Conservation (phyloP, 1,140 invertebrate genomes). For the Schlechtendalia chinensis region DNA sequence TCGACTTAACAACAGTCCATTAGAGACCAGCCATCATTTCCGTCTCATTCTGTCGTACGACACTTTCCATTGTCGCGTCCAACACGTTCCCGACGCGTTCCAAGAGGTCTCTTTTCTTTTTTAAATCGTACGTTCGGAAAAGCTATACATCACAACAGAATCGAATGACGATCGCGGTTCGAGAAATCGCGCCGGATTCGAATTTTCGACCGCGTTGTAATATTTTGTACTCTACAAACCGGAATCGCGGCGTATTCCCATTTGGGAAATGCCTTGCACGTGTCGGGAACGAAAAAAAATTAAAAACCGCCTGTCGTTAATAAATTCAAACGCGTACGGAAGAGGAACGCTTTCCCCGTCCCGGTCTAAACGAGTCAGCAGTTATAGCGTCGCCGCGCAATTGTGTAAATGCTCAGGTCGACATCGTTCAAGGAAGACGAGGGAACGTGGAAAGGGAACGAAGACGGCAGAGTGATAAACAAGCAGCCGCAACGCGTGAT, state of each 20-base stretch:
- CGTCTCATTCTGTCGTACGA: too few species aligned
- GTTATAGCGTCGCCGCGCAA: too few species aligned
- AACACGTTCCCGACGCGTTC: too few species aligned
- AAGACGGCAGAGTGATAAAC: constrained; percentile 96
- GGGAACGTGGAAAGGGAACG: constrained; percentile 95
- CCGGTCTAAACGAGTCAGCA: not conserved
- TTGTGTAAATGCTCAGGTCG: too few species aligned
- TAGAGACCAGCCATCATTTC: too few species aligned
- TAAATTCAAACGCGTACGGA: not conserved
- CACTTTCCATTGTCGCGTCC: too few species aligned
- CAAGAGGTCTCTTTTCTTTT: too few species aligned
- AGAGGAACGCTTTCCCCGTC: not conserved
- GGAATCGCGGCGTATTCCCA: not conserved
- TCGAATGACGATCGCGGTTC: too few species aligned
- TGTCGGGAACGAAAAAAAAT: not conserved
- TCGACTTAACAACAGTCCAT: too few species aligned
- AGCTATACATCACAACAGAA: too few species aligned
- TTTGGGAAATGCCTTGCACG: not conserved
- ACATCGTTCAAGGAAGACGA: constrained; percentile 94
- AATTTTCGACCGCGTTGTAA: not conserved
- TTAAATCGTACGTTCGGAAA: too few species aligned
- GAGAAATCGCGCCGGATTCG: not conserved
- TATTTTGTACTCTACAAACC: not conserved
- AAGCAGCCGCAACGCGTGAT: constrained; percentile 95
- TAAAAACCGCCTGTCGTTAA: constrained; percentile 3